These are phyloP conservation scores for Formica aserva DNA, from an alignment of 2,888 invertebrate species.

Conservation along the genomic window DNA sequence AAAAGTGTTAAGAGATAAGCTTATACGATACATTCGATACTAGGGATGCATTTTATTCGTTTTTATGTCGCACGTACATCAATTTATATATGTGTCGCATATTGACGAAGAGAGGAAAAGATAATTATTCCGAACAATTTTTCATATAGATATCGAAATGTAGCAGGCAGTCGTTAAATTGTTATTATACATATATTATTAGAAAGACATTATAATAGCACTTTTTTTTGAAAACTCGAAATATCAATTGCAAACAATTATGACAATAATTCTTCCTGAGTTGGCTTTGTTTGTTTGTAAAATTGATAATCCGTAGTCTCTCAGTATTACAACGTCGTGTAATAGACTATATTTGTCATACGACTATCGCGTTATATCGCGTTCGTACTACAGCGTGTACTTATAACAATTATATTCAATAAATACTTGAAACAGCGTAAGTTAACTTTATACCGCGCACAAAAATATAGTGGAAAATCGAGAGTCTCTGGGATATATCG, in stretches of 20 bases:
- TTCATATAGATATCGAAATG: constrained; percentile 77
- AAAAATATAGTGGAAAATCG: constrained; percentile 57
- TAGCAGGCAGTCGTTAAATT: constrained; percentile 72
- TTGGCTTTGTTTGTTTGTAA: constrained; percentile 63
- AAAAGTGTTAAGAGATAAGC: constrained; percentile 66
- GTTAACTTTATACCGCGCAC: constrained; percentile 70
- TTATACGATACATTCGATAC: constrained; percentile 60
- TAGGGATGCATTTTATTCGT: constrained; percentile 60
- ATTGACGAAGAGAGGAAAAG: constrained; percentile 18
- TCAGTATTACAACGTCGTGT: constrained; percentile 59
- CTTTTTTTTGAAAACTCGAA: constrained; percentile 64
- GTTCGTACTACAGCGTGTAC: constrained; percentile 50
- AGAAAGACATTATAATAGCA: constrained; percentile 53
- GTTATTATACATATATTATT: constrained; percentile 28
- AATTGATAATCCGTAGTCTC: constrained; percentile 59
- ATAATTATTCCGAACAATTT: constrained; percentile 67
- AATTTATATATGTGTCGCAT: constrained; percentile 36
- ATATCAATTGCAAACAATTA: constrained; percentile 70
- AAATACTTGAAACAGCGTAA: constrained; percentile 64
- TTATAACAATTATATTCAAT: constrained; percentile 62
- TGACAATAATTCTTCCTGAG: constrained; percentile 78
- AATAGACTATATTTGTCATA: constrained; percentile 47
- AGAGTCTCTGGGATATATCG: constrained; percentile 56
- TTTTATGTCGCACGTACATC: constrained; percentile 61
- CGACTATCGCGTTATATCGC: constrained; percentile 34